These are phyloP conservation scores for Eriosoma lanigerum DNA, from an alignment of 1,140 invertebrate genomes.

Conservation along the genomic window DNA sequence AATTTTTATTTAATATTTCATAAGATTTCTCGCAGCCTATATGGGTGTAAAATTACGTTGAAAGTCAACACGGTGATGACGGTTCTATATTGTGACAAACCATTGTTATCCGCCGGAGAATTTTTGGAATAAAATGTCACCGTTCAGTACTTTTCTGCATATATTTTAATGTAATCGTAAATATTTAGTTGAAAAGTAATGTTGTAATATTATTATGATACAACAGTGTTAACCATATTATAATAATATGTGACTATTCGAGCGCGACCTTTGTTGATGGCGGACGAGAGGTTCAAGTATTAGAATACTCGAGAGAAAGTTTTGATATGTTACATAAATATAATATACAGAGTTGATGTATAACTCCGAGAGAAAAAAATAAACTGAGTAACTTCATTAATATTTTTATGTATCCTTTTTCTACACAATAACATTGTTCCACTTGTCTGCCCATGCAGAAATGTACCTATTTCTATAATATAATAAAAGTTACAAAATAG, in stretches of 20 bases:
- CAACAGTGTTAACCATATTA: too few species aligned
- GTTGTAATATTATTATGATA: not conserved
- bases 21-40: too few species aligned
- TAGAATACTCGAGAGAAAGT: not conserved
- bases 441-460: too few species aligned
- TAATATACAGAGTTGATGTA: not conserved
- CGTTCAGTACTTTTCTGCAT: not conserved
- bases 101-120: too few species aligned
- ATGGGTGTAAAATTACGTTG: too few species aligned
- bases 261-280: not conserved
- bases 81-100: too few species aligned
- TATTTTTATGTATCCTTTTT: not conserved
- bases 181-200: constrained; percentile 8
- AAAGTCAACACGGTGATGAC: too few species aligned
- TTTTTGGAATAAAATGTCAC: not conserved
- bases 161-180: constrained; percentile 30
- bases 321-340: not conserved
- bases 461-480: too few species aligned
- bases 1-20: too few species aligned
- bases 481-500: too few species aligned
- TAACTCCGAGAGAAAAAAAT: not conserved
- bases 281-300: not conserved
- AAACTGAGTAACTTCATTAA: not conserved
- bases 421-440: not conserved
- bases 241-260: too few species aligned